Conservation (phyloP, 1,140 invertebrate genomes). For the Dysdera silvatica region DNA sequence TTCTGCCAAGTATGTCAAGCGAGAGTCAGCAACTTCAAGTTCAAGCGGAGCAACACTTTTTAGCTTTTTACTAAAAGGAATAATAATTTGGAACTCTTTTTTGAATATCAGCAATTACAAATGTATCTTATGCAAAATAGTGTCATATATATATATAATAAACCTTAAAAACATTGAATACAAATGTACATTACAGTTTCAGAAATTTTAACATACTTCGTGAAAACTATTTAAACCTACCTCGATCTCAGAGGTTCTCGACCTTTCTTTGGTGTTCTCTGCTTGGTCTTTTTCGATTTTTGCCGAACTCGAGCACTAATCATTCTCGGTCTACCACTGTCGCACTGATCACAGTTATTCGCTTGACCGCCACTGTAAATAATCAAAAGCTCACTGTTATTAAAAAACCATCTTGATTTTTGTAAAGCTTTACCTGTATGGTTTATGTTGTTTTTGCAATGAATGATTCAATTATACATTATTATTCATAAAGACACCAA, state of each 20-base stretch:
- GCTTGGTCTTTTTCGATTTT: slow-evolving; percentile 24
- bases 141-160: not conserved
- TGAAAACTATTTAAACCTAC: not conserved
- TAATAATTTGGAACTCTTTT: not conserved
- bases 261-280: slow-evolving; percentile 6
- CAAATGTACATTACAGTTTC: too few species aligned
- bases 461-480: too few species aligned
- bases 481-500: too few species aligned
- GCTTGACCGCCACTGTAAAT: slow-evolving; percentile 21
- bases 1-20: slow-evolving; percentile 24
- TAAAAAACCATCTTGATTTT: not conserved
- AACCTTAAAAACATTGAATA: not conserved
- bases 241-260: not conserved
- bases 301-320: slow-evolving; percentile 12
- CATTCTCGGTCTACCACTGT: slow-evolving; percentile 16
- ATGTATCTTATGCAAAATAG: not conserved
- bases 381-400: not conserved
- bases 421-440: not conserved
- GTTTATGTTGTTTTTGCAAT: too few species aligned
- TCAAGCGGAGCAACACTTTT: slow-evolving; percentile 10
- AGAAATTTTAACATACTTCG: too few species aligned
- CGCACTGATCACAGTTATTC: slow-evolving; percentile 20
- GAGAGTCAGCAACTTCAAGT: slow-evolving; percentile 21
- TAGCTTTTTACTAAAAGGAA: slow-evolving; percentile 18
- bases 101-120: not conserved